A percentile compares a stretch with the other conserved stretches of the same genome.
Evolutionary conservation across 2,797 vertebrate species (phyloP).

Genomic region (Diceros bicornis): DNA sequence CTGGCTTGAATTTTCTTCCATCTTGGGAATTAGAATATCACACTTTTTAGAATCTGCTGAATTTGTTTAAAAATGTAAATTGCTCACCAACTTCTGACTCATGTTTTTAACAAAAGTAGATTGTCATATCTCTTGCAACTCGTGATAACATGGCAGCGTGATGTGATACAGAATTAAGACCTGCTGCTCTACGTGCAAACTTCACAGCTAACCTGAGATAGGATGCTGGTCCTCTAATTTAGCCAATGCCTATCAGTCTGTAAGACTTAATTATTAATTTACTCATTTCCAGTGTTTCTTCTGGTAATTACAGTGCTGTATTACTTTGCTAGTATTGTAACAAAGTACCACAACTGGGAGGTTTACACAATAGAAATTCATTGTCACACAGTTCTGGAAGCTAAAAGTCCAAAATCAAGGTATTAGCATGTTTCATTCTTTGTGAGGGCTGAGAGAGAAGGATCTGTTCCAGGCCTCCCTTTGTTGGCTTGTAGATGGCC

Average conservation of each 20-base stretch:
- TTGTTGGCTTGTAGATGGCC: not conserved
- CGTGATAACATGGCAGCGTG: not conserved
- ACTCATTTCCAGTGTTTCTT: not conserved
- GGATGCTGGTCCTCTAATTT: not conserved
- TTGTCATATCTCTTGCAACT: not conserved
- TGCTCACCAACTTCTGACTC: not conserved
- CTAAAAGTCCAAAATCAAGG: not conserved
- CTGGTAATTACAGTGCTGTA: not conserved
- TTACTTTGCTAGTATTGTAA: not conserved
- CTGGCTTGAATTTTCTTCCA: not conserved
- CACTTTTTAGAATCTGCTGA: not conserved
- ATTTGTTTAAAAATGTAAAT: constrained; percentile 17
- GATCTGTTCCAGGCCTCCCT: not conserved
- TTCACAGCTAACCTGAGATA: not conserved
- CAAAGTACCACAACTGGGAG: not conserved
- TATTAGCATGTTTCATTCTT: not conserved
- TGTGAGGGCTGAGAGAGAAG: not conserved
- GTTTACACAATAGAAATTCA: not conserved
- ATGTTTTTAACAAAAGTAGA: not conserved
- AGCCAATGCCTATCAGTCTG: not conserved
- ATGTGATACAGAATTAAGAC: not conserved
- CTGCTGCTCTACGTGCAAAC: not conserved
- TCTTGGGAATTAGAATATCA: not conserved
- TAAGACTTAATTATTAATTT: not conserved
- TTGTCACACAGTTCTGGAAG: not conserved